A percentile compares a stretch with the other conserved stretches of the same genome.
Evolutionary conservation across 2,113 vertebrate genomes (phyloP).

Genomic region (Actinemys pallida): DNA sequence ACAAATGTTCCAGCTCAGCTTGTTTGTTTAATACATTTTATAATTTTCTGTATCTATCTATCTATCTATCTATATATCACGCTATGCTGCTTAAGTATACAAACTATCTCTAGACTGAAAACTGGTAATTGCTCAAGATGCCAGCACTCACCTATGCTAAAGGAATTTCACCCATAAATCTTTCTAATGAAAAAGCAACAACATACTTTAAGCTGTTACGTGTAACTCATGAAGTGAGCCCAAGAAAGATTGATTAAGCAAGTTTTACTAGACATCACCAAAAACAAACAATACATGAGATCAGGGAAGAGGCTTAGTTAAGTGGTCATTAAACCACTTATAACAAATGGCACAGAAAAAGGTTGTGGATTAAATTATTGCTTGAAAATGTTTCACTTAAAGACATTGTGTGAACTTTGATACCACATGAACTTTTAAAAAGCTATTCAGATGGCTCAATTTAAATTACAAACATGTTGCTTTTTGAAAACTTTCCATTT

Average conservation of each 20-base stretch:
- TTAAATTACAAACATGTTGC: constrained; percentile 67
- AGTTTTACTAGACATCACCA: constrained; percentile 70
- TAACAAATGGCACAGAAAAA: constrained; percentile 62
- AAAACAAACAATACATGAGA: constrained; percentile 73
- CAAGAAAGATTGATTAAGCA: constrained; percentile 42
- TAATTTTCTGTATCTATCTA: constrained; percentile 20
- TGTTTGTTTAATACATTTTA: constrained; percentile 40
- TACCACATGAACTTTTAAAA: constrained; percentile 51
- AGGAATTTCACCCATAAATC: constrained; percentile 70
- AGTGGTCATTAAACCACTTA: constrained; percentile 57
- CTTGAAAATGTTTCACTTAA: constrained; percentile 64
- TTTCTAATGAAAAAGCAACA: constrained; percentile 55
- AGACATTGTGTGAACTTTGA: constrained; percentile 67
- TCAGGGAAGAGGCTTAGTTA: constrained; percentile 60
- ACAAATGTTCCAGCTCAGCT: constrained; percentile 44
- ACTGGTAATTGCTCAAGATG: constrained; percentile 66
- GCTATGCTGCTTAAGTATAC: constrained; percentile 37
- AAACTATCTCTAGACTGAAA: constrained; percentile 55
- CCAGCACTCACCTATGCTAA: constrained; percentile 51
- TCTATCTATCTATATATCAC: constrained; percentile 55
- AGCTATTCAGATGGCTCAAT: constrained; percentile 58
- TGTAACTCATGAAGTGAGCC: neutral
- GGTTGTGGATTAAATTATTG: constrained; percentile 61
- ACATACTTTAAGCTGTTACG: constrained; percentile 49
- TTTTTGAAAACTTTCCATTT: constrained; percentile 69